Percentiles rank a stretch among this genome's conserved stretches.
phyloP scores from a whole-genome alignment of 2,113 vertebrate species.

The Callopanchax toddi region DNA sequence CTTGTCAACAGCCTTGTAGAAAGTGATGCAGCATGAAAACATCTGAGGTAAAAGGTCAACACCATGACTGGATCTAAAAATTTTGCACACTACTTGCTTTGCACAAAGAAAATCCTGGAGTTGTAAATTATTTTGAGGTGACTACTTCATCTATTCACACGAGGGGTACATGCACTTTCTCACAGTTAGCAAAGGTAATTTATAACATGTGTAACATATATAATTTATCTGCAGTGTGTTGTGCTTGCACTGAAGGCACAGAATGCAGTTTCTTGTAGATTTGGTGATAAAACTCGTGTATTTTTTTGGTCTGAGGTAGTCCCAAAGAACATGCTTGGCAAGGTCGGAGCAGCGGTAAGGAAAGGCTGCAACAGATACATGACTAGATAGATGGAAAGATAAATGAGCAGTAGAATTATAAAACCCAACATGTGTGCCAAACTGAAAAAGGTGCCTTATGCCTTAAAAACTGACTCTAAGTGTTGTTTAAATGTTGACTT shows the following conservation, averaged over 20 bases:
- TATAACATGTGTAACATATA: not conserved
- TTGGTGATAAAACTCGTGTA: not conserved
- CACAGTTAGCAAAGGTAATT: not conserved
- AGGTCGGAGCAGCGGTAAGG: slow-evolving; percentile 22
- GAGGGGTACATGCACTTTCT: not conserved
- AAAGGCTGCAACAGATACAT: not conserved
- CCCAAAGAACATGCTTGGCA: slow-evolving; percentile 8
- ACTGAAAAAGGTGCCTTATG: slow-evolving; percentile 15
- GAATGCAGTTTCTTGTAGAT: not conserved
- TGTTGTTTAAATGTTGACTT: too few relatives aligned
- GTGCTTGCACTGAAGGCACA: not conserved
- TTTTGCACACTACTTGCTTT: not conserved
- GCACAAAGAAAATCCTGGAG: not conserved
- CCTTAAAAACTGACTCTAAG: slow-evolving; percentile 8
- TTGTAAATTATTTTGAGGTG: slow-evolving; percentile 4
- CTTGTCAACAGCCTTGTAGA: slow-evolving; percentile 47
- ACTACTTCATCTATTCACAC: not conserved
- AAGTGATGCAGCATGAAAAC: slow-evolving; percentile 33
- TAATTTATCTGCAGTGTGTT: slow-evolving; percentile 7
- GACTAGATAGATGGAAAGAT: not conserved
- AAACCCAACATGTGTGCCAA: slow-evolving; percentile 8
- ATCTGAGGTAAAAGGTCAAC: slow-evolving; percentile 36
- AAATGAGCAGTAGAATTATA: slow-evolving; percentile 7
- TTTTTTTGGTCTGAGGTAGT: slow-evolving; percentile 1
- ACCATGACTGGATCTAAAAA: slow-evolving; percentile 24